Evolutionary conservation across 2,888 invertebrate species (phyloP).

Genomic region (Agrochola circellaris): DNA sequence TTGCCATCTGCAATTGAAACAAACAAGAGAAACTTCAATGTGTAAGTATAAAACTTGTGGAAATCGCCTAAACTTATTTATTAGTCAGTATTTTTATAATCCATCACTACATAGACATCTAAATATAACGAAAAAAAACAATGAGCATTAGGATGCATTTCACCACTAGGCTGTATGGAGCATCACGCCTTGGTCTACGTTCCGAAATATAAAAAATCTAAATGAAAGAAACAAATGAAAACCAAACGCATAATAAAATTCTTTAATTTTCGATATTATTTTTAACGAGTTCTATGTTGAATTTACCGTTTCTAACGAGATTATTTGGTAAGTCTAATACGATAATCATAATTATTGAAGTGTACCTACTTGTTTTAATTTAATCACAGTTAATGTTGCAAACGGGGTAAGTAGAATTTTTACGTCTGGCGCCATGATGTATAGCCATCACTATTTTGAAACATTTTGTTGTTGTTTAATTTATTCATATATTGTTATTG

Average conservation of each 20-base stretch:
- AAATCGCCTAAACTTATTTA: not conserved
- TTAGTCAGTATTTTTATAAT: not conserved
- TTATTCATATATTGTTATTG: conserved; percentile 4
- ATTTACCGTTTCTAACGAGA: not conserved
- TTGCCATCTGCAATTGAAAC: not conserved
- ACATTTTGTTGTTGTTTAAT: conserved; percentile 6
- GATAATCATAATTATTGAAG: not conserved
- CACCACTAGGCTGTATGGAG: not conserved
- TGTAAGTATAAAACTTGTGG: not conserved
- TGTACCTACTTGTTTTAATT: not conserved
- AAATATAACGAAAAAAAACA: not conserved
- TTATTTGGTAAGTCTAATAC: not conserved
- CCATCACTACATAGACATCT: not conserved
- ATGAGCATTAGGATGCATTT: not conserved
- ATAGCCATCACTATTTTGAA: not conserved
- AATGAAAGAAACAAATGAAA: not conserved
- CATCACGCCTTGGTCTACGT: not conserved
- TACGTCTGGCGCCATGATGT: not conserved
- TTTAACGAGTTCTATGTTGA: not conserved
- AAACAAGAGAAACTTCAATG: not conserved
- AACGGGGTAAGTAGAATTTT: not conserved
- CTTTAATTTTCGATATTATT: not conserved
- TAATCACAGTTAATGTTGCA: not conserved
- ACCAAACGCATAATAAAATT: not conserved
- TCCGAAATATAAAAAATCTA: not conserved